Evolutionary conservation across 2,113 vertebrate genomes (phyloP), one percentile per base, ranked within the genome.

Genomic region (Xenopus laevis): DNA sequence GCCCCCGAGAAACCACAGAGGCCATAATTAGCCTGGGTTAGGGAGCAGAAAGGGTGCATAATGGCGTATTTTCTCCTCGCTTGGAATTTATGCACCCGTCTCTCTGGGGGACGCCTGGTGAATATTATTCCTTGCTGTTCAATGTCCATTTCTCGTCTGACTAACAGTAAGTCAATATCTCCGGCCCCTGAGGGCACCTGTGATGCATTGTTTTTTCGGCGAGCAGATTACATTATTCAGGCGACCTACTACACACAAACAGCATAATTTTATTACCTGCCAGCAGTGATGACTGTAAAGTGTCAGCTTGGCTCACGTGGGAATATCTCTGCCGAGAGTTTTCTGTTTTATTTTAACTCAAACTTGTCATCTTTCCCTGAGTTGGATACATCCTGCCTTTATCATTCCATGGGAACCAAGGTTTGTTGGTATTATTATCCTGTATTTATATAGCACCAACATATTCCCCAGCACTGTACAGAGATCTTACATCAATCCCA

Each of bases 81-180:
- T 66, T 50, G 46, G 44, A 79, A 75, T 52, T 61, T 58, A 50
- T 20, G 13, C 17, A 74, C 62, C 71, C 30, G 13, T 44, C 60
- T 44, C 30, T 62, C 69, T 55, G 0, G 10, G 60, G 77, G 82
- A 50, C 46, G 63, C 72, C 62, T 68, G 23, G 44, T 13, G 52
- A 82, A 60, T 2, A 0, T 58, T 82, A 68, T 64, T 79, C 67
- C 68, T 47, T 47, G 79, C 79, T 70, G 2, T 78, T 77, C 78
- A 53, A 71, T 68, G 71, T 78, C 53, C 79, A 50, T 74, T 72
- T 44, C 72, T 61, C 60, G 78, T 72, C 65, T 72, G 76, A 74
- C 74, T 77, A 58, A 2, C 74, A 79, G 68, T 52, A 80, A 79
- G 79, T 82, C 81, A 80, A 58, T 64, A 74, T 46, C 71, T 44